These are phyloP conservation scores for Temnothorax unifasciatus DNA, from an alignment of 2,888 invertebrate species.

Conservation along the genomic window DNA sequence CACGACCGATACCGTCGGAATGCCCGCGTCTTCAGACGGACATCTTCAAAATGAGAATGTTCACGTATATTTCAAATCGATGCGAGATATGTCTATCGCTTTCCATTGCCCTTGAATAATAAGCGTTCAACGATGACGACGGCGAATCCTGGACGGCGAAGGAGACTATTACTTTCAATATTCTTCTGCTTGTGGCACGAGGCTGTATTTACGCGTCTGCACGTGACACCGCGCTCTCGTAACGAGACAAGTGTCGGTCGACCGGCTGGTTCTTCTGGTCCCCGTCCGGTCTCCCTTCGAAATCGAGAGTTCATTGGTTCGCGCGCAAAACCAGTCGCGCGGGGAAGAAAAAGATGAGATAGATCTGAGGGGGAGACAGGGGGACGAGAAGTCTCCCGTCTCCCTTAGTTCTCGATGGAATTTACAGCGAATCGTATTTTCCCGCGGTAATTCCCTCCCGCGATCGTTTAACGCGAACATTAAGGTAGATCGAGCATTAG, in stretches of 20 bases:
- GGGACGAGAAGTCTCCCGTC: conserved; percentile 49
- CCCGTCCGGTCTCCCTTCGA: conserved; percentile 69
- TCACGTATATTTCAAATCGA: background rate
- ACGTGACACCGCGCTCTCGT: conserved; percentile 70
- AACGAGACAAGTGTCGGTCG: conserved; percentile 72
- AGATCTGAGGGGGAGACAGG: conserved; percentile 40
- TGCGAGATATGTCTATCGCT: background rate
- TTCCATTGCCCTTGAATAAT: background rate
- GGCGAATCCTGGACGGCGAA: background rate
- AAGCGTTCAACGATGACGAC: background rate
- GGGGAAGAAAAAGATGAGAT: conserved; percentile 62
- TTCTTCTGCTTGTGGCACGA: conserved; percentile 56
- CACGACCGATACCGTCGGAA: background rate
- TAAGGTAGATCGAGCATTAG: no score
- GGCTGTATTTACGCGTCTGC: conserved; percentile 61
- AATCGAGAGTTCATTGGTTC: conserved; percentile 76
- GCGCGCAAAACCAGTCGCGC: conserved; percentile 74
- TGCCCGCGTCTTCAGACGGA: background rate
- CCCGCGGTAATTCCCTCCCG: conserved; percentile 61
- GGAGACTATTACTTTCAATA: conserved; percentile 30
- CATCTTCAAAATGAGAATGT: background rate
- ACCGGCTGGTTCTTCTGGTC: conserved; percentile 67
- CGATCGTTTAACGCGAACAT: conserved; percentile 11
- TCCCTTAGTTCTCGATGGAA: conserved; percentile 57
- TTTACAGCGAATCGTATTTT: conserved; percentile 71